These are phyloP conservation scores for Pteronura brasiliensis DNA, from an alignment of 2,113 vertebrate species.

Conservation along the genomic window DNA sequence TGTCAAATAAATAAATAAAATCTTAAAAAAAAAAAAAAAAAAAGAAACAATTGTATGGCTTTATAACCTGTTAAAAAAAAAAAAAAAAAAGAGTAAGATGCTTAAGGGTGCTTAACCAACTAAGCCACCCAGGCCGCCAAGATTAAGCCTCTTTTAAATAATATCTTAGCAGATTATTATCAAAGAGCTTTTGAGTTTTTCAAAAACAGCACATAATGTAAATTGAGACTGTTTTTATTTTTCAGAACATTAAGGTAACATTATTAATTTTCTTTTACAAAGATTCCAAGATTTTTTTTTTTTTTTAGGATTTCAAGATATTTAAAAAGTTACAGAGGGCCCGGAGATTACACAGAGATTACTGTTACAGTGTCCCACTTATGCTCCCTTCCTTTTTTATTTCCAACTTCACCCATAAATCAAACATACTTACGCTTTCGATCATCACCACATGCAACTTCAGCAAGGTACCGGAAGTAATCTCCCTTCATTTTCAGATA, in stretches of 20 bases:
- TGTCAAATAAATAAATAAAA: no score
- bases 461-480: slow-evolving; percentile 98
- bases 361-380: rapidly evolving
- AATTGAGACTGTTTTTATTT: background rate
- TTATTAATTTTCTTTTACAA: background rate
- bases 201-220: background rate
- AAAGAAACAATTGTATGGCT: no score
- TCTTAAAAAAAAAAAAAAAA: no score
- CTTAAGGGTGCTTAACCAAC: background rate
- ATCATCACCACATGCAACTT: slow-evolving; percentile 91
- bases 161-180: background rate
- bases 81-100: background rate
- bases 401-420: background rate
- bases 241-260: background rate
- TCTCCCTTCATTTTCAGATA: slow-evolving; percentile 99
- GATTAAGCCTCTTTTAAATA: background rate
- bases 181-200: background rate
- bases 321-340: background rate
- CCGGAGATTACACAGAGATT: background rate
- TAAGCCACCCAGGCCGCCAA: background rate
- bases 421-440: slow-evolving; percentile 76
- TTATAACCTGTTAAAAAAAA: no score
- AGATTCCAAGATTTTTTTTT: background rate
- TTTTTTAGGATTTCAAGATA: background rate
- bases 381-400: background rate